These are phyloP conservation scores for Hyperoplus immaculatus DNA, from an alignment of 2,797 vertebrate species.

Conservation along the genomic window DNA sequence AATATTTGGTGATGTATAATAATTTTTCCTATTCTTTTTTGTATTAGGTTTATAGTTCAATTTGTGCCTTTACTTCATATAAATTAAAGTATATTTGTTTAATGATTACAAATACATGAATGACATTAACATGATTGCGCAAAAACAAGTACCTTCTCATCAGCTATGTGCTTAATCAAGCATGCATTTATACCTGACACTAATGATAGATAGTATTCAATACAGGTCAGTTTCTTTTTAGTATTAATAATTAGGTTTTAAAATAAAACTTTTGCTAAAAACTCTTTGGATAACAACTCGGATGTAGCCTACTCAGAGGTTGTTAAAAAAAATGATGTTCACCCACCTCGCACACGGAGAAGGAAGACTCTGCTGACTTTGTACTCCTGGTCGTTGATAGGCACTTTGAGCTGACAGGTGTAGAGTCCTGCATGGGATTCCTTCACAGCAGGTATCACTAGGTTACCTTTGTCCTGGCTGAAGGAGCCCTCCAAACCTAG, in stretches of 20 bases:
- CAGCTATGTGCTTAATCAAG: no score
- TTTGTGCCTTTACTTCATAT: neutral
- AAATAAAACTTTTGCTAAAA: neutral
- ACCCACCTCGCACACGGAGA: conserved; percentile 84
- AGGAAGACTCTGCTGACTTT: conserved; percentile 86
- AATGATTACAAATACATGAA: no score
- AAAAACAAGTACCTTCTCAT: neutral
- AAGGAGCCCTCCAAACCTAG: conserved; percentile 50
- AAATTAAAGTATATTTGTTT: neutral
- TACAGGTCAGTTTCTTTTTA: neutral
- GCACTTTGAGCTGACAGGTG: conserved; percentile 83
- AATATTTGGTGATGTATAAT: neutral
- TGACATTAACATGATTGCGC: neutral
- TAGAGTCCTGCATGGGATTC: conserved; percentile 86
- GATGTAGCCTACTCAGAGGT: neutral
- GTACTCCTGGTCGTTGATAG: conserved; percentile 74
- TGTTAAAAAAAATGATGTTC: neutral
- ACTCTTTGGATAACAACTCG: neutral
- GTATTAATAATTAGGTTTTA: neutral
- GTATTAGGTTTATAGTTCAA: neutral
- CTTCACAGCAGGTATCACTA: conserved; percentile 81
- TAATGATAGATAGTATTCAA: neutral
- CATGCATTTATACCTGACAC: neutral
- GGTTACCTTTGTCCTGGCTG: conserved; percentile 14
- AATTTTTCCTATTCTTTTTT: neutral